A percentile compares a stretch with the other conserved stretches of the same genome.
phyloP scores from a whole-genome alignment of 1,140 invertebrate genomes.

The Zaprionus vittiger region DNA sequence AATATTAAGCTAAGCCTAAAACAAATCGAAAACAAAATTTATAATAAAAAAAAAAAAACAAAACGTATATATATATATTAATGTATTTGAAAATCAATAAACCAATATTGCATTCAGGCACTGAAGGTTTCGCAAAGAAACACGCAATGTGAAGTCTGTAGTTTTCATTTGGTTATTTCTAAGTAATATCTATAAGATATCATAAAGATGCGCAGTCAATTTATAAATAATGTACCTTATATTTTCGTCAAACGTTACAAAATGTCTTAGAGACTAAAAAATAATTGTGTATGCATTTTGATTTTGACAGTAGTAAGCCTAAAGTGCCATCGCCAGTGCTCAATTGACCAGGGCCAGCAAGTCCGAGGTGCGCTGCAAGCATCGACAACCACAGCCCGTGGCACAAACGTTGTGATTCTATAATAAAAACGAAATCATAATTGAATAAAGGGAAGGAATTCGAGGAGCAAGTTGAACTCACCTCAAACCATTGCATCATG shows the following conservation, averaged over 20 bases:
- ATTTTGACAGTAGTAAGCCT: slow-evolving; percentile 11
- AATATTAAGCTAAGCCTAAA: slow-evolving; percentile 62
- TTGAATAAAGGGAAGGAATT: not conserved
- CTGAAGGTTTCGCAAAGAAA: slow-evolving; percentile 20
- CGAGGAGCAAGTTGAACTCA: slow-evolving; percentile 85
- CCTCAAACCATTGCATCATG: slow-evolving; percentile 92
- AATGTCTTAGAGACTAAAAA: slow-evolving; percentile 55
- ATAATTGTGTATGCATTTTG: slow-evolving; percentile 32
- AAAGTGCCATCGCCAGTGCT: slow-evolving; percentile 9
- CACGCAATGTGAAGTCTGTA: not conserved
- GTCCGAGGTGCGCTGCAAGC: slow-evolving; percentile 87
- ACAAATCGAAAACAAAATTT: slow-evolving; percentile 34
- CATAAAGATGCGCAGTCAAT: not conserved
- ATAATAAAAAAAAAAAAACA: slow-evolving; percentile 39
- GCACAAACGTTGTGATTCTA: slow-evolving; percentile 85
- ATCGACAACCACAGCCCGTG: slow-evolving; percentile 95
- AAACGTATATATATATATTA: slow-evolving; percentile 35
- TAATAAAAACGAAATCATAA: slow-evolving; percentile 51
- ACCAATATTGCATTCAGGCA: slow-evolving; percentile 27
- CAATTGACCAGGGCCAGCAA: slow-evolving; percentile 67
- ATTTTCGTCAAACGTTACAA: slow-evolving; percentile 43
- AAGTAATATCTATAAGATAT: not conserved
- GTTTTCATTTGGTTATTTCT: not conserved
- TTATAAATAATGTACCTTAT: slow-evolving; percentile 37
- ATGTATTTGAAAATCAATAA: slow-evolving; percentile 60